These are phyloP conservation scores for Herpetotheres cachinnans DNA, from an alignment of 2,113 vertebrate species.

Conservation along the genomic window DNA sequence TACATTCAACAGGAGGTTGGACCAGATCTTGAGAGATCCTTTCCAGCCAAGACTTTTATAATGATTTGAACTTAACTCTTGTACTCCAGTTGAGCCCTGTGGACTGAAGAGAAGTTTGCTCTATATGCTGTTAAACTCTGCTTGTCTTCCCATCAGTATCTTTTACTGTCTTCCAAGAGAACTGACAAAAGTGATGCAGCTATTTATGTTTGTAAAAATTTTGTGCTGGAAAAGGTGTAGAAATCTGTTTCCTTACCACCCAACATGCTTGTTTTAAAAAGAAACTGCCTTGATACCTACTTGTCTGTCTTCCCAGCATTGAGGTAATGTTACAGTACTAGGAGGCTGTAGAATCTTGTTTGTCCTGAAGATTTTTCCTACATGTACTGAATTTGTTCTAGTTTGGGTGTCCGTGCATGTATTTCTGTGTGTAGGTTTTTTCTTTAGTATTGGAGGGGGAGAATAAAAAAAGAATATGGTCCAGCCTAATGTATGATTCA, in stretches of 20 bases:
- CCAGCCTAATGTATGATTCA: background rate
- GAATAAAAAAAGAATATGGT: background rate
- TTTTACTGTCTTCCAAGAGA: background rate
- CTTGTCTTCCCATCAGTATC: background rate
- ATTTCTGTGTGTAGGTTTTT: background rate
- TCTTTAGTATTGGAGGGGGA: background rate
- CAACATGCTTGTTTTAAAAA: background rate
- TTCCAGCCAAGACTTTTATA: background rate
- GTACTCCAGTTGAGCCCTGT: background rate
- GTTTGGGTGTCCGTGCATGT: background rate
- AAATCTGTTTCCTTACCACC: background rate
- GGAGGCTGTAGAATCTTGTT: background rate
- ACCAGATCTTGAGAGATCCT: background rate
- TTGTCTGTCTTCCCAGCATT: background rate
- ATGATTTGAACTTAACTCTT: background rate
- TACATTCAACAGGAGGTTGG: background rate
- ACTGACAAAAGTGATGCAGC: background rate
- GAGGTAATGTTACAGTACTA: background rate
- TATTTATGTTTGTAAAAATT: background rate
- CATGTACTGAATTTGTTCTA: background rate
- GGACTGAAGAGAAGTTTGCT: background rate
- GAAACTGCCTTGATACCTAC: background rate
- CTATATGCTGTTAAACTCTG: background rate
- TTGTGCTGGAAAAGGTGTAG: background rate
- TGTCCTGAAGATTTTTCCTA: background rate